Base-by-base conservation (phyloP, 2,888 invertebrate genomes). In the Nemoura dubitans region DNA sequence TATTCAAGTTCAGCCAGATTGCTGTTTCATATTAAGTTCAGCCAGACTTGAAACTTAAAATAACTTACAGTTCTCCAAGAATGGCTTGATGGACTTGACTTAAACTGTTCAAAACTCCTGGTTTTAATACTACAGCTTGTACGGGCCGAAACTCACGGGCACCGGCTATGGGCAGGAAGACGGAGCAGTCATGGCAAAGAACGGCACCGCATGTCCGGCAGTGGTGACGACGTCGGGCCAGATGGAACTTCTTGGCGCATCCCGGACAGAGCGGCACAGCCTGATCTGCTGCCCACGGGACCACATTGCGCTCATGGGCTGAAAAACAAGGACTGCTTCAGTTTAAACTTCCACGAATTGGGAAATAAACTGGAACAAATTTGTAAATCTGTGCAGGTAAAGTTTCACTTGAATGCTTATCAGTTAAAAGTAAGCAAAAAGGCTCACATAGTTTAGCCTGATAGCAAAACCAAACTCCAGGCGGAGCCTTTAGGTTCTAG, bases 201-300 rank as follows among this genome's bases (percentile, higher is more conserved):
- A 99, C 95, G 87, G 97, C 96, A 0, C 99, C 99, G 91, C 98
- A 99, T 2, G 99, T 93, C 88, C 99, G 93, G 90, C 99, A 99
- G 92, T 99, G 99, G 92, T 99, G 99, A 91, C 98, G 97, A 88
- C 99, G 93, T 87, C 97, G 93, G 0, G 98, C 95, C 87, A 98
- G 92, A 90, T 96, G 96, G 92, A 99, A 99, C 82, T 95, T 93
- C 90, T 95, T 95, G 0, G 98, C 97, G 92, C 99, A 99, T 89
- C 95, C 96, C 0, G 98, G 98, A 91, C 99, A 99, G 10, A 97
- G 92, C 88, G 95, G 96, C 0, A 98, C 98, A 86, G 96, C 96
- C 83, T 95, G 95, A 59, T 99, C 99, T 90, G 98, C 97, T 81
- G 98, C 92, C 99, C 99, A 99, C 43, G 96, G 96, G 3, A 99